Percentiles rank a stretch among this genome's conserved stretches.
Evolutionary conservation across 2,113 vertebrate species (phyloP).

Genomic region (Sapayoa aenigma): DNA sequence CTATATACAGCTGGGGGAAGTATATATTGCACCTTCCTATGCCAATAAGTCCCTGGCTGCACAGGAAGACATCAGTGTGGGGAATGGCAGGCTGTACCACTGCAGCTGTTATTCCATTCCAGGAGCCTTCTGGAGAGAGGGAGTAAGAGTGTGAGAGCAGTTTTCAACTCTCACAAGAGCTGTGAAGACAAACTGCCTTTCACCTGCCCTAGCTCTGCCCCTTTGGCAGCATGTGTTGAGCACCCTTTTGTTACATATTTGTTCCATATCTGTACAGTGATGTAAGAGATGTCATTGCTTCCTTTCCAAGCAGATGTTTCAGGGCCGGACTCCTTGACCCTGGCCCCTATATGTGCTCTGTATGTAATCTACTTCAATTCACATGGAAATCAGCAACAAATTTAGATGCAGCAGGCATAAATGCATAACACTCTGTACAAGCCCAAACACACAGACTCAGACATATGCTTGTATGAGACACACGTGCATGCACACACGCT

Average conservation of each 20-base stretch:
- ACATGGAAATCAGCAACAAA: background rate
- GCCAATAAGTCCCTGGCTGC: background rate
- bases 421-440: background rate
- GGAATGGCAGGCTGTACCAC: background rate
- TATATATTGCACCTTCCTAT: background rate
- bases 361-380: background rate
- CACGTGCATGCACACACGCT: background rate
- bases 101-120: background rate
- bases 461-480: background rate
- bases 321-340: background rate
- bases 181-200: background rate
- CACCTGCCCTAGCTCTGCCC: background rate
- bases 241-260: rapidly evolving
- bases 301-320: background rate
- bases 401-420: background rate
- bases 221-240: rapidly evolving
- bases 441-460: background rate
- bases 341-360: rapidly evolving
- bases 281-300: rapidly evolving
- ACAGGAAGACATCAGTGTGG: background rate
- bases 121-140: background rate
- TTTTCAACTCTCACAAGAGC: background rate
- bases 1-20: background rate
- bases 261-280: rapidly evolving
- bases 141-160: background rate